phyloP scores from a whole-genome alignment of 2,888 invertebrate species.

The Pyrocoelia pectoralis region DNA sequence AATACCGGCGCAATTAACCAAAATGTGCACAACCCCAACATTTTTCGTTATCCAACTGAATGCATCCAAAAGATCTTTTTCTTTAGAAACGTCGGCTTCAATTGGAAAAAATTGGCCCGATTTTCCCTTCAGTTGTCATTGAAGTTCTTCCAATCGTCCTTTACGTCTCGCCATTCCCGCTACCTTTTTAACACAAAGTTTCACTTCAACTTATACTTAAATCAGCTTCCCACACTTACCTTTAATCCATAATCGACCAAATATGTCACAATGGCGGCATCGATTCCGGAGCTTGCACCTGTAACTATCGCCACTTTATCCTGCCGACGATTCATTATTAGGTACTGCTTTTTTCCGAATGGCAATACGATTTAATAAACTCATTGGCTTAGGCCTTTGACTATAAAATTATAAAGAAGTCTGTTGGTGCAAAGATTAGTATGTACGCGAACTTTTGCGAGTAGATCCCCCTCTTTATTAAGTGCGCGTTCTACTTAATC shows the following conservation, averaged over 20 bases:
- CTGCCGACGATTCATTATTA: background rate
- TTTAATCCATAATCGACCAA: background rate
- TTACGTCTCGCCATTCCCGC: conserved; percentile 28
- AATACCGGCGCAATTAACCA: conserved; percentile 42
- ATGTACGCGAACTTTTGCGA: no score
- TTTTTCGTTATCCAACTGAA: conserved; percentile 41
- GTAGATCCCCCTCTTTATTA: no score
- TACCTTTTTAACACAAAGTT: conserved; percentile 14
- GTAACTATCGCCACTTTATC: background rate
- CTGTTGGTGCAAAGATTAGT: no score
- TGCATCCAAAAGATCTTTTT: conserved; percentile 34
- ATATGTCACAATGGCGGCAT: background rate
- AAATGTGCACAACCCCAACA: conserved; percentile 37
- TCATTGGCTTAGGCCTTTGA: no score
- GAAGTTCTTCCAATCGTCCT: conserved; percentile 19
- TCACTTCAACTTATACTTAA: no score
- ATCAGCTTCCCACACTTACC: no score
- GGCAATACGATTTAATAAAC: no score
- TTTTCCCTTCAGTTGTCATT: conserved; percentile 15
- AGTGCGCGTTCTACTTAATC: no score
- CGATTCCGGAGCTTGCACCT: background rate
- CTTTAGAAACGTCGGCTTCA: conserved; percentile 38
- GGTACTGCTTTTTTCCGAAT: no score
- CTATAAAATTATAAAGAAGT: no score
- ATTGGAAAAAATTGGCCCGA: conserved; percentile 37